Percentiles rank a stretch among this genome's conserved stretches.
These are phyloP conservation scores for Callipepla californica DNA, from an alignment of 2,113 vertebrate genomes.

Conservation along the genomic window DNA sequence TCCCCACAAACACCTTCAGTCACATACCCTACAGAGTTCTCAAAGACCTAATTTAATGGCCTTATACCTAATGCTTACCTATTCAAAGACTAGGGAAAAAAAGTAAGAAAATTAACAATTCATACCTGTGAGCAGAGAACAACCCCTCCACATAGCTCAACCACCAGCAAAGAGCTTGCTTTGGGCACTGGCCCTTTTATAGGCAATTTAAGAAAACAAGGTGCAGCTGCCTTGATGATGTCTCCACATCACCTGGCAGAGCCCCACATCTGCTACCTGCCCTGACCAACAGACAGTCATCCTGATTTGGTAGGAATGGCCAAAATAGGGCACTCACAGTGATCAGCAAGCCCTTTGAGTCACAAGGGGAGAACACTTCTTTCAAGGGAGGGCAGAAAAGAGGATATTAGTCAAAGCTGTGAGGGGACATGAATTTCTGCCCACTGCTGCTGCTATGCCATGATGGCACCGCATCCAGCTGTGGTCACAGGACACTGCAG, in stretches of 20 bases:
- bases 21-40: neutral
- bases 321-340: accelerated
- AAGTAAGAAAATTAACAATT: neutral
- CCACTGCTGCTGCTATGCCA: neutral
- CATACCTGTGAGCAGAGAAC: neutral
- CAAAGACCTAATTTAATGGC: neutral
- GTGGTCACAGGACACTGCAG: no score
- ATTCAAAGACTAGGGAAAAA: neutral
- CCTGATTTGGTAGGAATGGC: neutral
- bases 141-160: neutral
- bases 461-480: neutral
- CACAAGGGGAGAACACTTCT: neutral
- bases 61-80: neutral
- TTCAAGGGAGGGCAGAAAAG: neutral
- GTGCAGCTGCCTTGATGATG: neutral
- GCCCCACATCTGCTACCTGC: neutral
- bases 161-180: neutral
- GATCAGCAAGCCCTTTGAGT: neutral
- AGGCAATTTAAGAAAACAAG: neutral
- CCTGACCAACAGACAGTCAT: neutral
- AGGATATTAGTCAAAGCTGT: neutral
- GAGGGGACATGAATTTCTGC: neutral
- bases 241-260: neutral
- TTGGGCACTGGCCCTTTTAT: neutral
- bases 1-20: no score